phyloP scores from a whole-genome alignment of 2,797 vertebrate species.

The Oreochromis mossambicus region DNA sequence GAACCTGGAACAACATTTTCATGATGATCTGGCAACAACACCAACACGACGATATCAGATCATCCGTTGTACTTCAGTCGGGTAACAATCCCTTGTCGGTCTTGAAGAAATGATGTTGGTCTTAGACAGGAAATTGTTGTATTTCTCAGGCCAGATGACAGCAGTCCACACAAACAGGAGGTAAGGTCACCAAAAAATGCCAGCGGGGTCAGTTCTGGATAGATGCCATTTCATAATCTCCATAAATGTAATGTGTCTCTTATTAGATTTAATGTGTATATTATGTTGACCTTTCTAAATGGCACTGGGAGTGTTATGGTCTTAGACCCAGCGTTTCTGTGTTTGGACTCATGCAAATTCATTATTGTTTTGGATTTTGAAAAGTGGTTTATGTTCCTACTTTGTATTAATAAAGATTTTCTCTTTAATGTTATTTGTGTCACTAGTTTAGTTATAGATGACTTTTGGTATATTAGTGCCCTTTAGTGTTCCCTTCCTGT shows the following conservation, averaged over 20 bases:
- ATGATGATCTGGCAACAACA: too few species aligned
- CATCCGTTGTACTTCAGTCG: neutral
- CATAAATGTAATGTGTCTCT: neutral
- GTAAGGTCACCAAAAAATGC: neutral
- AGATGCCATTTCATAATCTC: neutral
- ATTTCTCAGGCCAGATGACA: neutral
- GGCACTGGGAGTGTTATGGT: rapidly evolving
- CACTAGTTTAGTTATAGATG: neutral
- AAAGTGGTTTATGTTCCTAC: neutral
- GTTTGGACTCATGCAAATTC: neutral
- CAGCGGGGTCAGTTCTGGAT: neutral
- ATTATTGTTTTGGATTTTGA: neutral
- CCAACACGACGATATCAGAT: too few species aligned
- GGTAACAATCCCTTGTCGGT: neutral
- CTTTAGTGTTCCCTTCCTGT: neutral
- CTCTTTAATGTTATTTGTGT: neutral
- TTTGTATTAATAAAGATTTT: rapidly evolving
- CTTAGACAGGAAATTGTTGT: neutral
- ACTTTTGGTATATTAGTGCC: neutral
- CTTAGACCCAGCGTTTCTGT: neutral
- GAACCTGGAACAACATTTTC: too few species aligned
- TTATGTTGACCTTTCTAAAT: neutral
- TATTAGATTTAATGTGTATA: neutral
- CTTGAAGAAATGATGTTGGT: neutral
- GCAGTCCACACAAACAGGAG: neutral